phyloP scores from a whole-genome alignment of 1,140 invertebrate genomes.

The Sipha flava region DNA sequence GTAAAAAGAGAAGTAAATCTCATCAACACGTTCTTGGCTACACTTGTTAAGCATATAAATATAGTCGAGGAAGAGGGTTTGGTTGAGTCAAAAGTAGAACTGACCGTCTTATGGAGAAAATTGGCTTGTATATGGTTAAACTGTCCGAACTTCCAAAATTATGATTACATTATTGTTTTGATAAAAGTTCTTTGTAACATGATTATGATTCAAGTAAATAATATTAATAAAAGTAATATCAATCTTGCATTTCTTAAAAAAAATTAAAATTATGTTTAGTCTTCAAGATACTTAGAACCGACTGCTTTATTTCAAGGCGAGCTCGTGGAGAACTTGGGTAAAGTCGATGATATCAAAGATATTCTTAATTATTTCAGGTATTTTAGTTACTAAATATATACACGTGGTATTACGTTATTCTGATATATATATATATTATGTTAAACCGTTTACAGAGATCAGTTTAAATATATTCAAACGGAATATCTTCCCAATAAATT shows the following conservation, averaged over 20 bases:
- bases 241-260: no score
- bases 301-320: slow-evolving; percentile 63
- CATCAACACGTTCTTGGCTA: background rate
- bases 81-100: slow-evolving; percentile 50
- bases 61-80: slow-evolving; percentile 49
- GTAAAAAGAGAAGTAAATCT: background rate
- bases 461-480: background rate
- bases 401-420: background rate
- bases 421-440: no score
- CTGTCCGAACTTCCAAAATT: slow-evolving; percentile 71
- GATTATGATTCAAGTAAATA: slow-evolving; percentile 56
- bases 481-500: slow-evolving; percentile 4
- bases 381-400: no score
- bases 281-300: slow-evolving; percentile 46
- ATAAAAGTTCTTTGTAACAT: slow-evolving; percentile 69
- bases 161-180: slow-evolving; percentile 61
- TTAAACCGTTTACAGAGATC: background rate
- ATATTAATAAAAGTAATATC: no score
- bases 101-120: slow-evolving; percentile 62
- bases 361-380: slow-evolving; percentile 50
- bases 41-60: background rate
- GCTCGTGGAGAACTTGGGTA: slow-evolving; percentile 52
- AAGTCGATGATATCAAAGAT: slow-evolving; percentile 46
- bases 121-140: slow-evolving; percentile 75
- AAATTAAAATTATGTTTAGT: slow-evolving; percentile 37